Percentiles rank a stretch among this genome's conserved stretches.
These are phyloP conservation scores for Hemicentrotus pulcherrimus DNA, from an alignment of 35 echinoderm and acorn worm species.

Conservation along the genomic window DNA sequence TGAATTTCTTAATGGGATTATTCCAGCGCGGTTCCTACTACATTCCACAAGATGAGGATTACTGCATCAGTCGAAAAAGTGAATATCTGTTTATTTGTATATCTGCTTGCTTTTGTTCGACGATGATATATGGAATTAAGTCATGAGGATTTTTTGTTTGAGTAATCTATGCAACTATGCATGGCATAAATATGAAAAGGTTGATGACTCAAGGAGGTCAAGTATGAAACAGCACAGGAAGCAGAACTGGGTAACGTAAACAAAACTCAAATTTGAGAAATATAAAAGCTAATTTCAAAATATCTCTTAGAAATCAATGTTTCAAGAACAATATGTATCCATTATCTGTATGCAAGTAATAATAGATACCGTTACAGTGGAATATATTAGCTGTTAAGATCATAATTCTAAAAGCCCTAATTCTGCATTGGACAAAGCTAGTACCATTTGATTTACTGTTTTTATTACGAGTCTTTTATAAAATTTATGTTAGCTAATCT, in stretches of 20 bases:
- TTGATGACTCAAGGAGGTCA: neutral
- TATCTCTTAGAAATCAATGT: too few species aligned
- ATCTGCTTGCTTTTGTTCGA: neutral
- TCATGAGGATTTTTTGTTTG: neutral
- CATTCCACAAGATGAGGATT: constrained; percentile 43
- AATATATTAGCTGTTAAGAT: too few species aligned
- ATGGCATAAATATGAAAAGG: neutral
- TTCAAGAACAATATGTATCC: too few species aligned
- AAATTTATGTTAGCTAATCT: too few species aligned
- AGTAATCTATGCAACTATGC: neutral
- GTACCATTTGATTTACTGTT: too few species aligned
- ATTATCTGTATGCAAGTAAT: too few species aligned
- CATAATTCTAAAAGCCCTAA: too few species aligned
- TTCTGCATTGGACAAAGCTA: too few species aligned
- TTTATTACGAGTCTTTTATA: too few species aligned
- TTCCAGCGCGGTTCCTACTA: constrained; percentile 50
- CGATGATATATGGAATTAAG: neutral
- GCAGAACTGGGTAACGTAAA: neutral
- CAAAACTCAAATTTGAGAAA: neutral
- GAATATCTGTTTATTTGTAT: constrained; percentile 5
- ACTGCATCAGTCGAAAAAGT: constrained; percentile 42
- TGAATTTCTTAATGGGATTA: constrained; percentile 47
- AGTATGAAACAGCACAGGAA: neutral
- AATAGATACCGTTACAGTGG: too few species aligned
- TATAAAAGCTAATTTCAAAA: too few species aligned